phyloP scores from a whole-genome alignment of 2,113 vertebrate genomes.

The Labeo catla region DNA sequence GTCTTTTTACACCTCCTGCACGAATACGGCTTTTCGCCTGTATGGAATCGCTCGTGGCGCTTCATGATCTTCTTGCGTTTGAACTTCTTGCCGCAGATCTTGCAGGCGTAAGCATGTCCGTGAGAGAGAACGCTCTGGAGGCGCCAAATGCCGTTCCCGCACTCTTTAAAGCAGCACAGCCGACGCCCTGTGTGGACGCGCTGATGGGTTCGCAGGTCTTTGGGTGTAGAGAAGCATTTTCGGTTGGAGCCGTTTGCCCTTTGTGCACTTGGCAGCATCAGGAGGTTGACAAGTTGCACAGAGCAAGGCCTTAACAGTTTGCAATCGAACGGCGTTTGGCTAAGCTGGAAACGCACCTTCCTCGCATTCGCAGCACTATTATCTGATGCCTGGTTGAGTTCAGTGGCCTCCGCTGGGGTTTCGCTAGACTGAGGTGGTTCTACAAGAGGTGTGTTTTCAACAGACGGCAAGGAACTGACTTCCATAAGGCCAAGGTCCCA shows the following conservation, averaged over 20 bases:
- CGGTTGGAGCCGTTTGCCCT: neutral
- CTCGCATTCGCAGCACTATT: slow-evolving; percentile 38
- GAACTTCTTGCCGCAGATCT: slow-evolving; percentile 70
- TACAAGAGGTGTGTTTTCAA: slow-evolving; percentile 16
- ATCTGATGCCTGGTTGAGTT: slow-evolving; percentile 41
- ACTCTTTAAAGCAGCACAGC: slow-evolving; percentile 73
- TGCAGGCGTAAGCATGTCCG: slow-evolving; percentile 62
- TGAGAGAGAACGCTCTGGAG: slow-evolving; percentile 60
- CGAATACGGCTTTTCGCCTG: slow-evolving; percentile 71
- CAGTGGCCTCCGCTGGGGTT: slow-evolving; percentile 62
- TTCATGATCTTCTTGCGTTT: slow-evolving; percentile 71
- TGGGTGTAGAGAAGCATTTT: slow-evolving; percentile 50
- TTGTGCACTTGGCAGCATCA: neutral
- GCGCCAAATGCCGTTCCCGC: slow-evolving; percentile 68
- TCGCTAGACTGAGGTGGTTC: slow-evolving; percentile 62
- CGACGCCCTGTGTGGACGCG: slow-evolving; percentile 73
- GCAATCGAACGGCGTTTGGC: slow-evolving; percentile 61
- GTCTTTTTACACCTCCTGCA: slow-evolving; percentile 68
- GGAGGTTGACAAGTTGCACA: slow-evolving; percentile 72
- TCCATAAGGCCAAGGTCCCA: neutral
- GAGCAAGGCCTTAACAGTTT: slow-evolving; percentile 65
- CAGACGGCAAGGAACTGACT: neutral
- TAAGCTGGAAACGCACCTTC: slow-evolving; percentile 54
- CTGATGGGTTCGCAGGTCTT: slow-evolving; percentile 74
- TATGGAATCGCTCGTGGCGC: slow-evolving; percentile 76